phyloP scores from a whole-genome alignment of 2,797 vertebrate species.

The Choloepus didactylus region DNA sequence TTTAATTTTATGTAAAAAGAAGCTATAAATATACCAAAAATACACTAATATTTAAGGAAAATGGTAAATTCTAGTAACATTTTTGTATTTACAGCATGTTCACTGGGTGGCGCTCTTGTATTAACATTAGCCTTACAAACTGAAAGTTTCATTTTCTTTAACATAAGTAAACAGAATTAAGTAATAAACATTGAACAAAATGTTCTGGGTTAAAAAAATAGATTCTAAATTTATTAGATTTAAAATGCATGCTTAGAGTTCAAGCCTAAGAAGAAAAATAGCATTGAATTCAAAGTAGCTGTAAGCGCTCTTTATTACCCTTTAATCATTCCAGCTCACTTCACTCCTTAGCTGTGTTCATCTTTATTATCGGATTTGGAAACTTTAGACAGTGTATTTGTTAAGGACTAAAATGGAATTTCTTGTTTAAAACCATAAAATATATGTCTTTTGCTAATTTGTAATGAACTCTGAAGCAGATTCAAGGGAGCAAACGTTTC shows the following conservation, averaged over 20 bases:
- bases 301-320: background rate
- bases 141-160: background rate
- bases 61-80: background rate
- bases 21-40: background rate
- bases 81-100: background rate
- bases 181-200: background rate
- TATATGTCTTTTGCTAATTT: background rate
- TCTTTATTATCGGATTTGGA: background rate
- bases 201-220: conserved; percentile 16
- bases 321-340: background rate
- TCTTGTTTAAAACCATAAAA: background rate
- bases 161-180: background rate
- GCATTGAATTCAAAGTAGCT: conserved; percentile 6
- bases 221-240: conserved; percentile 10
- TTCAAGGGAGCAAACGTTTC: background rate
- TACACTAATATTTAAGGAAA: background rate
- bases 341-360: background rate
- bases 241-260: background rate
- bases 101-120: conserved; percentile 75
- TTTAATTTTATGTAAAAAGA: background rate
- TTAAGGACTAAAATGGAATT: background rate
- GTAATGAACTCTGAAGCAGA: background rate
- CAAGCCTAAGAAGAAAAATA: conserved; percentile 10
- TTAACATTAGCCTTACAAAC: background rate
- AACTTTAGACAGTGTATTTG: background rate